phyloP scores from a whole-genome alignment of 2,888 invertebrate genomes.

The Cyclophora punctaria region DNA sequence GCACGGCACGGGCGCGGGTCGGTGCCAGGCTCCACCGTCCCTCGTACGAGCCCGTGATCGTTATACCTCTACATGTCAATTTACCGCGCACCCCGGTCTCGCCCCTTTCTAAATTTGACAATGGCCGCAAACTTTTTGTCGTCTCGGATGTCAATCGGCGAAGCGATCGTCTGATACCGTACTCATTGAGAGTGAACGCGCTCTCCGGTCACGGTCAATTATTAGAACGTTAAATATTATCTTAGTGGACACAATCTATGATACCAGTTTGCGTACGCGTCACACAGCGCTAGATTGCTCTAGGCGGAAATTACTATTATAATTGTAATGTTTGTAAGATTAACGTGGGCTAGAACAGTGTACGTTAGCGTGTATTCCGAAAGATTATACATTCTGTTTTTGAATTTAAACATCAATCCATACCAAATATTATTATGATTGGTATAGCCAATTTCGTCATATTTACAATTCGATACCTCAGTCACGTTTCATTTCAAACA shows the following conservation, averaged over 20 bases:
- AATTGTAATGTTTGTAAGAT: no score
- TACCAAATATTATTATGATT: no score
- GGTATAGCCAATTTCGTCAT: no score
- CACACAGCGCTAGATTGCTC: conserved; percentile 23
- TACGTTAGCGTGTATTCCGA: no score
- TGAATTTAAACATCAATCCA: no score
- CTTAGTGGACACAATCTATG: conserved; percentile 42
- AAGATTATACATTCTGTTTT: no score
- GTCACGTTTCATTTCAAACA: no score
- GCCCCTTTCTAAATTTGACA: conserved; percentile 26
- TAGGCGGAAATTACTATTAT: no score
- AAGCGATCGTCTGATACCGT: conserved; percentile 33
- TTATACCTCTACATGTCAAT: conserved; percentile 39
- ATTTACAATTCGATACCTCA: no score
- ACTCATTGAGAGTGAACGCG: conserved; percentile 53
- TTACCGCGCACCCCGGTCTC: conserved; percentile 21
- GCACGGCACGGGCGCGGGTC: conserved; percentile 34
- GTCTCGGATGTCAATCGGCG: conserved; percentile 30
- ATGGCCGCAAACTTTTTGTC: conserved; percentile 21
- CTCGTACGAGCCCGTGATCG: conserved; percentile 42
- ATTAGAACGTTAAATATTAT: conserved; percentile 33
- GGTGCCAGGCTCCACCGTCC: conserved; percentile 64
- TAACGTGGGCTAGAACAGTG: no score
- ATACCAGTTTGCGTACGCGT: conserved; percentile 24
- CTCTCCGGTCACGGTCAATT: conserved; percentile 51